Percentiles rank a stretch among this genome's conserved stretches.
Conservation (phyloP, 1,140 invertebrate species). For the Drosophila bocki region DNA sequence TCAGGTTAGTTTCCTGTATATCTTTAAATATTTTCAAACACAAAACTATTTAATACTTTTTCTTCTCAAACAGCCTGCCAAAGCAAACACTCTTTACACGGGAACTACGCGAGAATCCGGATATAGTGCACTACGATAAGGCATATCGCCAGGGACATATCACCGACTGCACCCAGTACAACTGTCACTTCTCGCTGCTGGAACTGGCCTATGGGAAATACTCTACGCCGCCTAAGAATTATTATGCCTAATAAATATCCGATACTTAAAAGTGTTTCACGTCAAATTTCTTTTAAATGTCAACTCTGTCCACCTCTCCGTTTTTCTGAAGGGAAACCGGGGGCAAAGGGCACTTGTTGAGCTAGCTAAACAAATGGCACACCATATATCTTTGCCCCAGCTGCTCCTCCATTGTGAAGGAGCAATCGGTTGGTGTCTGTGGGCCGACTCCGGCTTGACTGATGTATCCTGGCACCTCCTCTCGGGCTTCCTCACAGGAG, state of each 20-base stretch:
- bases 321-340: neutral
- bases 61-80: constrained; percentile 86
- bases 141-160: constrained; percentile 86
- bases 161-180: constrained; percentile 87
- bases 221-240: constrained; percentile 83
- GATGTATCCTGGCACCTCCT: constrained; percentile 49
- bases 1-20: constrained; percentile 50
- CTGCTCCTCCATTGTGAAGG: constrained; percentile 16
- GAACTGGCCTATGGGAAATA: constrained; percentile 91
- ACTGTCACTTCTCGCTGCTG: constrained; percentile 90
- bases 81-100: constrained; percentile 87
- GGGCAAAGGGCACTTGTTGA: constrained; percentile 58
- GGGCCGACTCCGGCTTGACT: constrained; percentile 43
- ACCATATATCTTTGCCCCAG: constrained; percentile 60
- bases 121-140: constrained; percentile 88
- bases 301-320: constrained; percentile 30
- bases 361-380: constrained; percentile 63
- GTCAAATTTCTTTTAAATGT: constrained; percentile 63
- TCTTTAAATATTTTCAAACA: neutral
- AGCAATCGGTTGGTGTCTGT: constrained; percentile 34
- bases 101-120: constrained; percentile 88
- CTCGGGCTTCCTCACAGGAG: constrained; percentile 7
- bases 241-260: constrained; percentile 75
- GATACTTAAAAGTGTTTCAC: constrained; percentile 51
- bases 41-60: neutral